Base-by-base conservation (phyloP, 2,113 vertebrate genomes). In the Cinclus cinclus region DNA sequence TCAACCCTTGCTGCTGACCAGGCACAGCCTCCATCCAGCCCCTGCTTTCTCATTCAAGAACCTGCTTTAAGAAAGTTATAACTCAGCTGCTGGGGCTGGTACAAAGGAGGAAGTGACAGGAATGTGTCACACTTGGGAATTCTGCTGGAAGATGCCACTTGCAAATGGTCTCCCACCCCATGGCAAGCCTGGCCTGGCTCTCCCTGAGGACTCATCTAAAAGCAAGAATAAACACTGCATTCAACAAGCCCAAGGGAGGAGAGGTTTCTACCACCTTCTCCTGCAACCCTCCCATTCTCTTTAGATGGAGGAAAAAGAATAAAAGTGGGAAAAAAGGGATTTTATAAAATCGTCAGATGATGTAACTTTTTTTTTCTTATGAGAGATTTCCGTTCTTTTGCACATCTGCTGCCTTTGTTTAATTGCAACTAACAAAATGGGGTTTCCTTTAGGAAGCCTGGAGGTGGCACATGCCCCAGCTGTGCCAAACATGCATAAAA, bases 241-340 rank as follows among this genome's bases (percentile, higher is more conserved):
- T 65, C 46, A 30, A 3, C 8, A 31, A 81, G 24, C 31, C 50
- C 56, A 27, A 9, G 20, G 33, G 22, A 80, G 16, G 12, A 49
- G 46, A 60, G 15, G 8, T 27, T 52, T 20, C 18, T 46, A 47
- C 23, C 64, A 31, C 20, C 39, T 75, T 24, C 28, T n/a, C 21
- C 37, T 52, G 50, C 5, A 7, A 28, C 28, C 13, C 55, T 24
- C 44, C 15, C 0, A 0, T 41, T 74, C 31, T 35, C 67, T 63
- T 73, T 20, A 30, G 24, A 41, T 11, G 19, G 31, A 83, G 56
- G 49, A 16, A 33, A 76, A 63, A 16, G 17, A 56, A 71, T n/a
- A 55, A 35, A 46, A 37, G 35, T 37, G 35, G 15, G 2, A 1
- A 21, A n/a, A 7, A 24, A 39, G 8, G 0, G 15, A 15, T 46